Conservation (phyloP, 2,797 vertebrate species). For the Protosalanx chinensis region DNA sequence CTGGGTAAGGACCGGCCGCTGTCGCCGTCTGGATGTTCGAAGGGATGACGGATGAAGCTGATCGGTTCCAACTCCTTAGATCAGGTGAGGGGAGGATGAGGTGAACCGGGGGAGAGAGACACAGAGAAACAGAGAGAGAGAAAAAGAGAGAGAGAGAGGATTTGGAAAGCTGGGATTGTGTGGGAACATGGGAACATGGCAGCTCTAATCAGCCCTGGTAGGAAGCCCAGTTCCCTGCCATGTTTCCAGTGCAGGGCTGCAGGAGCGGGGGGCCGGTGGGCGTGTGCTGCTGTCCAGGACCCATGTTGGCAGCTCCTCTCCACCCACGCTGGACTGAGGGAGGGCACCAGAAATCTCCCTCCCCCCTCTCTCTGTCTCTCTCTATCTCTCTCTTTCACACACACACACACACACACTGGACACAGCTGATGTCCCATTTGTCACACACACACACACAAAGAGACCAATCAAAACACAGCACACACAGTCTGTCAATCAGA, state of each 20-base stretch:
- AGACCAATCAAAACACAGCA: constrained; percentile 36
- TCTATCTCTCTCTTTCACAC: not conserved
- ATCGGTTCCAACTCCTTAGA: not conserved
- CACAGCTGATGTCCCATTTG: not conserved
- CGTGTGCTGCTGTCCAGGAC: constrained; percentile 37
- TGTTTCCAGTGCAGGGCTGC: constrained; percentile 56
- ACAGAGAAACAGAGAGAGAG: constrained; percentile 39
- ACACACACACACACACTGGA: not conserved
- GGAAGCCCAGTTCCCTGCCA: constrained; percentile 43
- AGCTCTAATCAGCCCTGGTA: constrained; percentile 63
- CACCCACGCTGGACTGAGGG: constrained; percentile 46
- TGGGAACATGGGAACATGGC: constrained; percentile 51
- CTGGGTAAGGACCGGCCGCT: not conserved
- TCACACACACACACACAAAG: constrained; percentile 3
- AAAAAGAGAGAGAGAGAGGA: constrained; percentile 36
- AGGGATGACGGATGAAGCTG: constrained; percentile 1
- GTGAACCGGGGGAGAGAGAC: constrained; percentile 30
- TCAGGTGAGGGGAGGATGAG: not conserved
- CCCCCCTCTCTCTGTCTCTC: not conserved
- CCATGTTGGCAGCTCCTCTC: constrained; percentile 48
- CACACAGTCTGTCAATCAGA: constrained; percentile 34
- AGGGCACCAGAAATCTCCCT: constrained; percentile 30
- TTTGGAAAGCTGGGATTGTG: constrained; percentile 55
- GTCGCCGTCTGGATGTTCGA: not conserved
- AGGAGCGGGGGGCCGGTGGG: constrained; percentile 26